Base-by-base conservation (phyloP, 2,888 invertebrate species). In the Anticlea derivata region DNA sequence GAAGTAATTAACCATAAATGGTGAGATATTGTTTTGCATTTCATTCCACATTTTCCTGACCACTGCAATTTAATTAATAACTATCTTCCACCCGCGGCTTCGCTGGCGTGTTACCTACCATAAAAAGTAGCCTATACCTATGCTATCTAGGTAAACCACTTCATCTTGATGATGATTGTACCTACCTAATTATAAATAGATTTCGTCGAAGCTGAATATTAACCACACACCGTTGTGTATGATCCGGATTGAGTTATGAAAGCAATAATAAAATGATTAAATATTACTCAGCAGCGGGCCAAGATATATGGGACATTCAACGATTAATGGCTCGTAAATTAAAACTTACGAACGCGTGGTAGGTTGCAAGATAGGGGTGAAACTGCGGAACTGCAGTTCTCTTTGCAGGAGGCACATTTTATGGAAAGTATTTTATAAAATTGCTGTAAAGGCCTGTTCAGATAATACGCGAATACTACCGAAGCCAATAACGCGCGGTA, bases 321-420 rank as follows among this genome's bases (percentile, higher is more conserved):
- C 59, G 54, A 62, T 58, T 58, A 58, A 61, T 61, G 59, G 51
- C 22, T 51, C 35, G 51, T 60, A 55, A 58, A 55, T 61, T 54
- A 58, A 51, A 49, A 51, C 48, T 54, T 55, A 47, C 49, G 48
- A 35, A 53, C 47, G 53, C 39, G 58, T 46, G 56, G 58, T 59
- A 41, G 60, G 58, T 58, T 58, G 50, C 29, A 35, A 49, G 39
- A 47, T 43, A 41, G 37, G 41, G 41, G 50, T 38, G n/a, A 34
- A 20, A 57, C 11, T 55, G 60, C 56, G 62, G 58, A 60, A 50
- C 66, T 63, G 62, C 63, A 69, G 12, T 66, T 68, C 74, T 66
- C 66, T 66, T 68, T 43, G 52, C 61, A 43, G 1, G 40, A 29
- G 39, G 22, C 26, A 27, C 7, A 38, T 31, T 47, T 51, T 41